Base-by-base conservation (phyloP, 2,888 invertebrate species). In the Patella caerulea region DNA sequence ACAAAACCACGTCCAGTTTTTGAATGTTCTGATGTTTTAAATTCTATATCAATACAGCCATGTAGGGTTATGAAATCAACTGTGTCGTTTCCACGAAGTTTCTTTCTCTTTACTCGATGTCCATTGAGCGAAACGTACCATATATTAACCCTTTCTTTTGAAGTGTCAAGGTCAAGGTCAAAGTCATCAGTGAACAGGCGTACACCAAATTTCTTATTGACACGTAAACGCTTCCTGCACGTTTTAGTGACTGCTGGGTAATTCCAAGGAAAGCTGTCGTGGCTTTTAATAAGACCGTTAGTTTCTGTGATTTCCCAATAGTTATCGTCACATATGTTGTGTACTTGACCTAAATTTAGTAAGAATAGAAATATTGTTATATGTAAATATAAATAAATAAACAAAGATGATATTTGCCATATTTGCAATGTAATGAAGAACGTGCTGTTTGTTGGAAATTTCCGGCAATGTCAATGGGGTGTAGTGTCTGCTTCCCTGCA, bases 201-300 rank as follows among this genome's bases (percentile, higher is more conserved):
- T 59, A 80, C 70, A 17, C 80, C 80, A n/a, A 56, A 78, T 74
- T 76, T 76, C 70, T 73, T 76, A 73, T 78, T 69, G 19, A 78
- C 78, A 19, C 71, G 69, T 17, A 81, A 59, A 34, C 77, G 59
- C 73, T 76, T 81, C 19, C 79, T 74, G 69, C 81, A 81, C 2
- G 74, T 29, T 3, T 34, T 56, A 19, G 72, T 56, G 1, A n/a
- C 52, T 59, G 74, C 17, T 1, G 15, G 70, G 65, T 81, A 79
- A 72, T 73, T 71, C 81, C 79, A 81, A 0, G 81, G 79, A 29
- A 71, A 79, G 45, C 65, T 73, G 3, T 19, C 45, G 73, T 79
- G 81, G 59, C 81, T 81, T 24, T 71, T 71, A 9, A 81, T 71
- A 56, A 78, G n/a, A 14, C 77, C 79, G 15, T 52, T 54, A 3